Percentiles rank a stretch among this genome's conserved stretches.
Conservation (phyloP, 2,113 vertebrate species). For the Amazona vittata region DNA sequence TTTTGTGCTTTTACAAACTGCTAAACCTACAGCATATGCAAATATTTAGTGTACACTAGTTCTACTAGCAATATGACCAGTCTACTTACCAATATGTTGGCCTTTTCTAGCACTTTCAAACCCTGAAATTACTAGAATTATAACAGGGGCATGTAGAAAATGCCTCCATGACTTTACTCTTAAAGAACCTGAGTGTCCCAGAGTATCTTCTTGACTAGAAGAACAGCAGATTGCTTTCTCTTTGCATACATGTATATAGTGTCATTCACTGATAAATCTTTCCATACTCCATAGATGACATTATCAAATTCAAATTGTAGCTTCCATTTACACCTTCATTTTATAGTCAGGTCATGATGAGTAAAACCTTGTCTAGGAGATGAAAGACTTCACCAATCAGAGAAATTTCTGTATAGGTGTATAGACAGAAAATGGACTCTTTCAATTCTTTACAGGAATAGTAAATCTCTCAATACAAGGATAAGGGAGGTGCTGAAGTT, state of each 20-base stretch:
- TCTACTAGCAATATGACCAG: not conserved
- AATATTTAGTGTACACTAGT: not conserved
- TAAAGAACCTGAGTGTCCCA: not conserved
- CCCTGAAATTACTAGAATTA: not conserved
- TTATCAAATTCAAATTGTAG: not conserved
- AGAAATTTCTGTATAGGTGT: not conserved
- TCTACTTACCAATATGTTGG: not conserved
- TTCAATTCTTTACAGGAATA: not conserved
- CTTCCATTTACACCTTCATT: conserved; percentile 1
- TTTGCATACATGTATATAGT: not conserved
- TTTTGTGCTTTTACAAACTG: not conserved
- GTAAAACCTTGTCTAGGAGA: not conserved
- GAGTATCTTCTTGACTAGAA: not conserved
- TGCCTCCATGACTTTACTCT: not conserved
- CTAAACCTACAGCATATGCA: not conserved
- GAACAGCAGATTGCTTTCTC: not conserved
- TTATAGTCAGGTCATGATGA: not conserved
- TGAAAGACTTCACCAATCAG: not conserved
- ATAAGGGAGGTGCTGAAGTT: not conserved
- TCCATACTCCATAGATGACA: not conserved
- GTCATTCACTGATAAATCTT: not conserved
- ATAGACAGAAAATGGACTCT: not conserved
- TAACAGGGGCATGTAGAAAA: not conserved
- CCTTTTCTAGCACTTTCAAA: not conserved
- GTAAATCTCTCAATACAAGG: not conserved